A percentile compares a stretch with the other conserved stretches of the same genome.
phyloP scores from a whole-genome alignment of 2,888 invertebrate species.

The Geophilus truncorum region DNA sequence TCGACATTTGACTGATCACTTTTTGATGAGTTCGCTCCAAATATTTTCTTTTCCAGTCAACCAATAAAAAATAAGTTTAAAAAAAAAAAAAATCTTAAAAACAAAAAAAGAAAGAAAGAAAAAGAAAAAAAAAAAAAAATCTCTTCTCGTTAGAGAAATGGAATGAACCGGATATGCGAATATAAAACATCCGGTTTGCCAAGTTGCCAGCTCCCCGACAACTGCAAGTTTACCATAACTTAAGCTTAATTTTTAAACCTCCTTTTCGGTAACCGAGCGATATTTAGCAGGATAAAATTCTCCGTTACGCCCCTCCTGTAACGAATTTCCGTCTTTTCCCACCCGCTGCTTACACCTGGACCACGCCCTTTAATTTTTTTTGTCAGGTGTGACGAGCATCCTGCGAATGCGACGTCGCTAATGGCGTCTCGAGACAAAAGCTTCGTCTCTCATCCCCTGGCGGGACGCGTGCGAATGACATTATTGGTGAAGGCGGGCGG shows the following conservation, averaged over 20 bases:
- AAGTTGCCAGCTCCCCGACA: neutral
- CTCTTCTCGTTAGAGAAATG: no score
- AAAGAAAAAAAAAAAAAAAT: neutral
- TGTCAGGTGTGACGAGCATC: constrained; percentile 4
- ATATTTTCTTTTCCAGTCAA: neutral
- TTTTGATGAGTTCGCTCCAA: neutral
- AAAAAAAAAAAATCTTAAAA: no score
- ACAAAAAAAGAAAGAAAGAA: no score
- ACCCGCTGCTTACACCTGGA: neutral
- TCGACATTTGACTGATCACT: neutral
- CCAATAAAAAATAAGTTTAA: neutral
- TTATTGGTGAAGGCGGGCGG: constrained; percentile 9
- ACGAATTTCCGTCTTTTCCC: constrained; percentile 11
- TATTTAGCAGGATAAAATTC: neutral
- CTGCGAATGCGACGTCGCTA: neutral
- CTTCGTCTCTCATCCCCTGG: neutral
- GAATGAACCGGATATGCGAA: no score
- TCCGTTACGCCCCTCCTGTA: neutral
- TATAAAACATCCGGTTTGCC: neutral
- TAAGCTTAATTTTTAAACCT: no score
- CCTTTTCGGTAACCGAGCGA: neutral
- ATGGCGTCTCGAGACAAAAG: constrained; percentile 10
- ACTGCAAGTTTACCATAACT: neutral
- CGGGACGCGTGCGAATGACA: constrained; percentile 14
- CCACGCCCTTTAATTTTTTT: constrained; percentile 1